These are phyloP conservation scores for Corynorhinus townsendii DNA, from an alignment of 2,113 vertebrate species.

Conservation along the genomic window DNA sequence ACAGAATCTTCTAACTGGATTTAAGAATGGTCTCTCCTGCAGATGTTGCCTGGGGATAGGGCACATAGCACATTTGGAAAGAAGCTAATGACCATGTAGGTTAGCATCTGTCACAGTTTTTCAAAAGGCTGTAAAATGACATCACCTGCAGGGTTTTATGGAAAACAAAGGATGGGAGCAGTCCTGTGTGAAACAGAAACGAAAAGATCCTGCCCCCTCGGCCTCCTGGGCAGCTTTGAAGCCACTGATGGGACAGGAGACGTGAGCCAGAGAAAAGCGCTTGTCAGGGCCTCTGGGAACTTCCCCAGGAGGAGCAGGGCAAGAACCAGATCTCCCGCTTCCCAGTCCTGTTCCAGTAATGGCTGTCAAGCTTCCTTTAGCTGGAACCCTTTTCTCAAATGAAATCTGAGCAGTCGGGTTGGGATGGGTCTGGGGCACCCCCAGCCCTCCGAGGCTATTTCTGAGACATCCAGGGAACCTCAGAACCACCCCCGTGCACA, in stretches of 20 bases:
- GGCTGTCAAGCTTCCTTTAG: neutral
- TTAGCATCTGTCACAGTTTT: neutral
- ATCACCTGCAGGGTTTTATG: neutral
- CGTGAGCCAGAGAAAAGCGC: neutral
- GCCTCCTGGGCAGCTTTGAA: neutral
- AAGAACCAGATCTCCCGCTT: neutral
- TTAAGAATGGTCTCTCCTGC: neutral
- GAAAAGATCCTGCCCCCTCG: neutral
- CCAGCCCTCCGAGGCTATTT: neutral
- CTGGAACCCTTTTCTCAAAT: neutral
- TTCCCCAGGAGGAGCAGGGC: neutral
- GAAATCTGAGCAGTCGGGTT: neutral
- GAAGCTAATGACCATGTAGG: neutral
- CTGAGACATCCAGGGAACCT: neutral
- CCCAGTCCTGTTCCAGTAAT: neutral
- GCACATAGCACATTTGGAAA: neutral
- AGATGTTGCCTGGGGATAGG: neutral
- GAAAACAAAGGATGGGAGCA: neutral
- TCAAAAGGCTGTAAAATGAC: neutral
- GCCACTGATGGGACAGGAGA: rapidly evolving
- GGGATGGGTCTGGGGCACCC: neutral
- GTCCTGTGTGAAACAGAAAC: neutral
- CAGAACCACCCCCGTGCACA: neutral
- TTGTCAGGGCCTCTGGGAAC: neutral
- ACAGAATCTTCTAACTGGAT: neutral